Evolutionary conservation across 2,113 vertebrate species (phyloP).

Genomic region (Alectura lathami): DNA sequence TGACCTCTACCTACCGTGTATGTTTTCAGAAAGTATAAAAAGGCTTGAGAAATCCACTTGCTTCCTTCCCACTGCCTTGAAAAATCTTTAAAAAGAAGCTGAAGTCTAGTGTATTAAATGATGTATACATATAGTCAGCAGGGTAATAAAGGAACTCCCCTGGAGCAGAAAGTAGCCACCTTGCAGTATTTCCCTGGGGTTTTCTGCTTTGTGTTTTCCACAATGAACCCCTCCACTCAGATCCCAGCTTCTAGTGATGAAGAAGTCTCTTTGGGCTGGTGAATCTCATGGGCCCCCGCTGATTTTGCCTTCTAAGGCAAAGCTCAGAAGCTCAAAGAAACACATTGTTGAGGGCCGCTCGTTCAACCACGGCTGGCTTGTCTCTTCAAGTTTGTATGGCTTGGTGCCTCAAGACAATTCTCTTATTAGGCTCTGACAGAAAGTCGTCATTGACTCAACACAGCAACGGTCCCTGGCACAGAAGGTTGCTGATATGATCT

Average conservation of each 20-base stretch:
- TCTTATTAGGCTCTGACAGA: conserved; percentile 27
- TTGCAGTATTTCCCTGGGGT: not conserved
- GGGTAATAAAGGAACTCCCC: not conserved
- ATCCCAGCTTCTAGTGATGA: accelerated
- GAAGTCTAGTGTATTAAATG: not conserved
- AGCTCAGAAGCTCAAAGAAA: conserved; percentile 45
- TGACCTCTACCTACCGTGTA: not conserved
- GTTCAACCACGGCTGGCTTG: not conserved
- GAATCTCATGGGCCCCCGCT: not conserved
- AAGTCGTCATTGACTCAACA: conserved; percentile 42
- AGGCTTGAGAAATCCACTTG: not conserved
- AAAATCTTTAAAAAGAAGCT: not conserved
- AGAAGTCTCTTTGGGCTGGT: not conserved
- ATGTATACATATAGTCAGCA: not conserved
- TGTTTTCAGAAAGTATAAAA: not conserved
- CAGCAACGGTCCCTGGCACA: conserved; percentile 9
- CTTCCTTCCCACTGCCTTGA: conserved; percentile 32
- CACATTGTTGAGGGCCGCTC: conserved; percentile 1
- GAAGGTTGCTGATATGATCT: conserved; percentile 52
- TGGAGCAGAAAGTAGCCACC: not conserved
- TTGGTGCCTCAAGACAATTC: conserved; percentile 56
- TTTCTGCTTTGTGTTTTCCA: not conserved
- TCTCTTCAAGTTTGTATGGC: conserved; percentile 50
- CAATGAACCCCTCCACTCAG: not conserved
- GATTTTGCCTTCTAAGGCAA: not conserved